Conservation (phyloP, 2,113 vertebrate genomes). For the Rutilus rutilus region DNA sequence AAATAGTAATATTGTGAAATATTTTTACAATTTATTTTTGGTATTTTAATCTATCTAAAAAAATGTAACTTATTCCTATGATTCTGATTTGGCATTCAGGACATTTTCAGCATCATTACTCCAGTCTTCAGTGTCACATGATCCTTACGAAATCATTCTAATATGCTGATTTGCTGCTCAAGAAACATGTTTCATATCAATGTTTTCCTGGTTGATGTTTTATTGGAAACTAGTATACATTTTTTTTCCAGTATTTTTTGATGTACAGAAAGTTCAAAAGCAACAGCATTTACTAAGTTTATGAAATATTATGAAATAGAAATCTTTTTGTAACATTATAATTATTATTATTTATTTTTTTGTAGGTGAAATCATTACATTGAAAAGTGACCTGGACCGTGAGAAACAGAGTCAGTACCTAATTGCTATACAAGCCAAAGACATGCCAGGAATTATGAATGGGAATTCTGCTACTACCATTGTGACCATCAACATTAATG, state of each 20-base stretch:
- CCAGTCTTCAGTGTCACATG: background rate
- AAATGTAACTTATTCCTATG: too few relatives aligned
- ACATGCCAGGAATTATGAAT: conserved; percentile 70
- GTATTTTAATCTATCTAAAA: too few relatives aligned
- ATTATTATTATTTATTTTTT: background rate
- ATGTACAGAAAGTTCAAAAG: background rate
- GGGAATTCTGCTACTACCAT: conserved; percentile 82
- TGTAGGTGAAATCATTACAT: conserved; percentile 78
- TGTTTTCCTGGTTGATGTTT: background rate
- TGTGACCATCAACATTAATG: conserved; percentile 80
- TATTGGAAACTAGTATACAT: background rate
- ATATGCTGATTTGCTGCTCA: background rate
- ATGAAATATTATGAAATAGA: background rate
- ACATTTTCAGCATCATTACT: background rate
- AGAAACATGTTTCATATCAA: background rate
- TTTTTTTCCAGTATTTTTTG: background rate
- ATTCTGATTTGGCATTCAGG: too few relatives aligned
- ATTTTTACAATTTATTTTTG: background rate
- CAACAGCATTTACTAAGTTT: background rate
- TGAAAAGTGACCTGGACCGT: conserved; percentile 81
- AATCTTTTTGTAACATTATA: background rate
- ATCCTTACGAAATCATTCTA: background rate
- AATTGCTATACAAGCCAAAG: conserved; percentile 84
- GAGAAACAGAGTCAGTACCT: conserved; percentile 80
- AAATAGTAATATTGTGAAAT: conserved; percentile 17